These are phyloP conservation scores for Actinemys pallida DNA, from an alignment of 2,113 vertebrate species.

Conservation along the genomic window DNA sequence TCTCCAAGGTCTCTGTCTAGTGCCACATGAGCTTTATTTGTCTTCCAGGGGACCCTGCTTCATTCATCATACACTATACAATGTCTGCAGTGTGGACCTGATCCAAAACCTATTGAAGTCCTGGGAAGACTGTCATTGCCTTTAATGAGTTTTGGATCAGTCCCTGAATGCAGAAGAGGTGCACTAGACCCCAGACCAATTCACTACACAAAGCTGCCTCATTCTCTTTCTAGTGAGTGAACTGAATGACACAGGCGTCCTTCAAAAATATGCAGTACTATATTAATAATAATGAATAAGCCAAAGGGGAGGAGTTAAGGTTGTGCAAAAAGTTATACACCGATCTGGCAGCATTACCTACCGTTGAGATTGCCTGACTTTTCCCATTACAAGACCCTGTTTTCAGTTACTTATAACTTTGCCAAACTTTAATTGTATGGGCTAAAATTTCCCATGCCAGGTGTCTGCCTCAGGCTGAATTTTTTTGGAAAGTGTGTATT, in stretches of 20 bases:
- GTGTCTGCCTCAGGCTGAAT: neutral
- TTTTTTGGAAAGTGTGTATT: neutral
- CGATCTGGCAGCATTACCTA: neutral
- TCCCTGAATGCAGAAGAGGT: neutral
- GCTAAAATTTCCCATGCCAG: neutral
- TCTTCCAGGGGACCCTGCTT: neutral
- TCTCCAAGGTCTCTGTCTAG: neutral
- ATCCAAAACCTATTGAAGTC: neutral
- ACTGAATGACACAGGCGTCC: neutral
- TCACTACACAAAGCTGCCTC: neutral
- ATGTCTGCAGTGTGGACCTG: fast-evolving
- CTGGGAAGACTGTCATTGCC: neutral
- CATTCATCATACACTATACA: neutral
- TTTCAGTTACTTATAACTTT: neutral
- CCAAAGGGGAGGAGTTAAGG: neutral
- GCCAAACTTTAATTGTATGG: neutral
- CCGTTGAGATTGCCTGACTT: neutral
- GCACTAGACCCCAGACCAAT: neutral
- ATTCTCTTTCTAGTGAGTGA: neutral
- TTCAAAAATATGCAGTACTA: neutral
- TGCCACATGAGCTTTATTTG: fast-evolving
- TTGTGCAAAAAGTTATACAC: neutral
- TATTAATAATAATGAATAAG: neutral
- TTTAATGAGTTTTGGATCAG: neutral
- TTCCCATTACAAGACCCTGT: neutral